Conservation (phyloP, 2,888 invertebrate genomes). For the Synergus laeviventris region DNA sequence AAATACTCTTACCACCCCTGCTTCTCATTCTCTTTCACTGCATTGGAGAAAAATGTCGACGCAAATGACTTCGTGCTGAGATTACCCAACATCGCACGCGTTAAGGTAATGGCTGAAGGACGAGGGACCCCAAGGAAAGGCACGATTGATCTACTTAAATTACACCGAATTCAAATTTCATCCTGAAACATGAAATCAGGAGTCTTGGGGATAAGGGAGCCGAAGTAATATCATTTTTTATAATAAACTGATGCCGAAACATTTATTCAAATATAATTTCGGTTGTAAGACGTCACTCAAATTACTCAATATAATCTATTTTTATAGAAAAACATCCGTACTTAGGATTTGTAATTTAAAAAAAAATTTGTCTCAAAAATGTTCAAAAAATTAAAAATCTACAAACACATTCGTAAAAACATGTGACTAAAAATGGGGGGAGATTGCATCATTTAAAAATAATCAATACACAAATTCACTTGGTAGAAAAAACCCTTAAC, state of each 20-base stretch:
- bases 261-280: not conserved
- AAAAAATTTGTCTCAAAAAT: no score
- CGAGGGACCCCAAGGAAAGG: conserved; percentile 7
- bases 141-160: not conserved
- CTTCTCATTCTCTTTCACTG: not conserved
- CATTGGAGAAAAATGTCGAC: not conserved
- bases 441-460: no score
- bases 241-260: not conserved
- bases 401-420: no score
- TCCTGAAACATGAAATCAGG: not conserved
- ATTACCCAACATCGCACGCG: not conserved
- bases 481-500: not conserved
- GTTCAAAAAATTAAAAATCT: no score
- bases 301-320: no score
- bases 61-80: conserved; percentile 2
- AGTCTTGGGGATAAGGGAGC: not conserved
- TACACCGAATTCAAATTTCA: not conserved
- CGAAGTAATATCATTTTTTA: not conserved
- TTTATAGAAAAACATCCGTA: no score
- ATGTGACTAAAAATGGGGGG: no score
- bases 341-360: no score
- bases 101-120: not conserved
- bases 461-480: conserved; percentile 4
- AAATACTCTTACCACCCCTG: not conserved
- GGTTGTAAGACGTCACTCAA: not conserved